Base-by-base conservation (phyloP, 2,888 invertebrate genomes). In the Lapara coniferarum region DNA sequence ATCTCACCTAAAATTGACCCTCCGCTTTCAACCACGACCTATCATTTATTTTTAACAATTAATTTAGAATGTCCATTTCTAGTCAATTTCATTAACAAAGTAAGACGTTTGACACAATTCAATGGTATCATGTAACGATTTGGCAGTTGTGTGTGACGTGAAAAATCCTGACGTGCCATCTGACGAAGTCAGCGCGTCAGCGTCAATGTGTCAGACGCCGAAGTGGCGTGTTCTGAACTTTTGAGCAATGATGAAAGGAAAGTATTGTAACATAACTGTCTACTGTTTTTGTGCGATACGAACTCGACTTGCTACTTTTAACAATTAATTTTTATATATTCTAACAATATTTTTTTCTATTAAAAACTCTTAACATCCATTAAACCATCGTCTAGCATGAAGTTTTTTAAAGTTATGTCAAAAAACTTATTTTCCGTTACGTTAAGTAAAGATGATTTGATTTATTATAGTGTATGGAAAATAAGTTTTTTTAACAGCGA, bases 211-310 rank as follows among this genome's bases (percentile, higher is more conserved):
- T 58, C 57, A 37, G 44, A 37, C 57, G 57, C 57, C 57, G 57
- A n/a, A 19, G n/a, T 44, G 16, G 49, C 19, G 51, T 49, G n/a
- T 55, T 71, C 46, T 59, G 14, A 69, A 70, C 51, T 5, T 70
- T 76, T 76, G 74, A 77, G 73, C 77, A 75, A 68, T 49, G 10
- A 66, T 67, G 16, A 67, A 44, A 63, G 44, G 59, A 46, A 55
- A 69, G 10, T 53, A 63, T 56, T 59, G 69, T 57, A 37, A 68
- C 63, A 70, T 70, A 78, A 74, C 73, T 74, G 59, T 77, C 91
- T 93, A 92, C 89, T 76, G 79, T 79, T 76, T 92, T 93, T 92
- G 93, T 93, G 93, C 92, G 91, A 91, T 79, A 78, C 82, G 88
- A 89, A 87, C 87, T 85, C 89, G 91, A 91, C 90, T 82, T 85